phyloP scores from a whole-genome alignment of 1,140 invertebrate species.

The Pygmarrhopalites habei region DNA sequence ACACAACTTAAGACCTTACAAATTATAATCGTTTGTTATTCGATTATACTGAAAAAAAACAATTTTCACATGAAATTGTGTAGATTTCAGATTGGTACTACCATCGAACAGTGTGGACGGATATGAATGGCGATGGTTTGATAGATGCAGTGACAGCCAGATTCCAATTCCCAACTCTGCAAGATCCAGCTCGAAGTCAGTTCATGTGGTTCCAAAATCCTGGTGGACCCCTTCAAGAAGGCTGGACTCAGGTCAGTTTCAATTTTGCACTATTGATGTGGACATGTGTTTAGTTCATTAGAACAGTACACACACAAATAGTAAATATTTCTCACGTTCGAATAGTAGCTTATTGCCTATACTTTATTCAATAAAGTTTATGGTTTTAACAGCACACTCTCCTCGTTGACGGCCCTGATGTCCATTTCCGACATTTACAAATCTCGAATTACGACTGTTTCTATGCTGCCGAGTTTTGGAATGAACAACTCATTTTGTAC shows the following conservation, averaged over 20 bases:
- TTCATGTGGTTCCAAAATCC: constrained; percentile 45
- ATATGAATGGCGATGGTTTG: constrained; percentile 46
- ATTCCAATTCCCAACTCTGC: constrained; percentile 40
- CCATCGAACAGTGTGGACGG: constrained; percentile 46
- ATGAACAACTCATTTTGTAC: constrained; percentile 41
- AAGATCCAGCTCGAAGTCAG: constrained; percentile 39
- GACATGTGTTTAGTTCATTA: no score
- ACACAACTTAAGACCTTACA: no score
- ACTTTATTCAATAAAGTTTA: no score
- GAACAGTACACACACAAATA: no score
- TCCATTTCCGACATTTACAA: constrained; percentile 42
- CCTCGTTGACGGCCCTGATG: constrained; percentile 39
- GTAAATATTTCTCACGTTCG: no score
- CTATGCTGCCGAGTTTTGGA: constrained; percentile 44
- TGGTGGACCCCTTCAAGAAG: constrained; percentile 22
- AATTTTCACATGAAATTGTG: no score
- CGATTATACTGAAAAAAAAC: no score
- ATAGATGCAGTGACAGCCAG: constrained; percentile 45
- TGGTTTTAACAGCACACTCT: no score
- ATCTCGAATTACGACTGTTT: constrained; percentile 41
- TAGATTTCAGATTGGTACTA: constrained; percentile 43
- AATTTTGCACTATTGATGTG: no score
- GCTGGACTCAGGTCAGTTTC: constrained; percentile 43
- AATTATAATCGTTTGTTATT: no score
- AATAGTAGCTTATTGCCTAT: no score